Evolutionary conservation across 2,113 vertebrate genomes (phyloP).

Genomic region (Malaclemys terrapin): DNA sequence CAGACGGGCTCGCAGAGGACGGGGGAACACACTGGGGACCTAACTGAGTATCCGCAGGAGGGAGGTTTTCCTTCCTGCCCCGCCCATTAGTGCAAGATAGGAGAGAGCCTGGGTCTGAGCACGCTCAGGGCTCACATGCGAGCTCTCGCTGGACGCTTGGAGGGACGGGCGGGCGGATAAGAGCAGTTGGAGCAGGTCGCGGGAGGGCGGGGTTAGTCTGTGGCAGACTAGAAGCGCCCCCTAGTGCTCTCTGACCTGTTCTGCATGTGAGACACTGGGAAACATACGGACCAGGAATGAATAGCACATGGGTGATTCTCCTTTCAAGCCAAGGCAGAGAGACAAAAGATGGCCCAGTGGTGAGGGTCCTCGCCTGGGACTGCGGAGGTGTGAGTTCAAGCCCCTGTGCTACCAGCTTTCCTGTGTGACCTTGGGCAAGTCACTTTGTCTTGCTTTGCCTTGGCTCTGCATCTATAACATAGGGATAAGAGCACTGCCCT

Average conservation of each 20-base stretch:
- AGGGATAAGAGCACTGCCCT: neutral
- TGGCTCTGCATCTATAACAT: neutral
- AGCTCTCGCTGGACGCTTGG: neutral
- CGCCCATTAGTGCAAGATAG: neutral
- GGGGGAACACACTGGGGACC: neutral
- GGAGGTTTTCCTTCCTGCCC: neutral
- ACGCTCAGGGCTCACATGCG: neutral
- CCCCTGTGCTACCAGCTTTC: neutral
- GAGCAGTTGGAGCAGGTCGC: neutral
- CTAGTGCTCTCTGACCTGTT: neutral
- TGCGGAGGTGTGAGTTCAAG: neutral
- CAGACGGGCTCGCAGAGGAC: neutral
- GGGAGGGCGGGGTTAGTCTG: neutral
- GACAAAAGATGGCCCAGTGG: neutral
- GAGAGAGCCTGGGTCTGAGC: neutral
- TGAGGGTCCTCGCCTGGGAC: neutral
- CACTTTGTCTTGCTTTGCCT: neutral
- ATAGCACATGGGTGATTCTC: neutral
- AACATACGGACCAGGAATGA: neutral
- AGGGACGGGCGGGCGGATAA: neutral
- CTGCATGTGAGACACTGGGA: neutral
- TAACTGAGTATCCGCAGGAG: neutral
- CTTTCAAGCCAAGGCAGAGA: neutral
- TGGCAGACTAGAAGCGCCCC: neutral
- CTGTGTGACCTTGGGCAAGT: neutral